Evolutionary conservation across 2,113 vertebrate genomes (phyloP), one percentile per base, ranked within the genome.

Genomic region (Podilymbus podiceps): DNA sequence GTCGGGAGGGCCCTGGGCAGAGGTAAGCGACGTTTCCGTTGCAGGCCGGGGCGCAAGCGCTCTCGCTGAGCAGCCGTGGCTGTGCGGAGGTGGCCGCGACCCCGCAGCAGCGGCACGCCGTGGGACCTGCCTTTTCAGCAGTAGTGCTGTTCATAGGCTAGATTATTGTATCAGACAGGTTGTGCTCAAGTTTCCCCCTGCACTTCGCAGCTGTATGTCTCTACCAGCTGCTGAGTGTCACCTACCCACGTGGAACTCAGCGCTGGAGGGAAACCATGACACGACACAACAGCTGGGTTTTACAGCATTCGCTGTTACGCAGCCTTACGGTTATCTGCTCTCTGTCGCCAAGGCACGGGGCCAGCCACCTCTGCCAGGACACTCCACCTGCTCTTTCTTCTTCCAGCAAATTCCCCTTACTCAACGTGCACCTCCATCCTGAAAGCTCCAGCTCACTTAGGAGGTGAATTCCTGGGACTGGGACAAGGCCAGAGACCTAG

Each of bases 301-400:
- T 22, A 31, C 33, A 80, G 42, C 13, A 6, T 23, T n/a, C 0
- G 7, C 5, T 30, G n/a, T 28, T 13, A 15, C 0, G 0, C 77
- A 69, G 46, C 58, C 55, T 24, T 4, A 27, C 0, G 7, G 55
- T 20, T 56, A 52, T 25, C 25, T 1, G 0, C 15, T 58, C 24
- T 50, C 59, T 1, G 1, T 9, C 6, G 3, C 20, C 1, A 13
- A 40, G 66, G 38, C 47, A 23, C n/a, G 27, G 71, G 52, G 27
- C 30, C 58, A 71, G 42, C 12, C 47, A 15, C 21, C 30, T 68
- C 76, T 58, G 5, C 56, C 28, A 30, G 59, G 55, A 60, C 31
- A 17, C 38, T 42, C n/a, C 63, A 12, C 21, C 53, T 47, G 62
- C 42, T 56, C 72, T 56, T 67, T 53, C 35, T 52, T 62, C 28